A percentile compares a stretch with the other conserved stretches of the same genome.
Evolutionary conservation across 2,888 invertebrate species (phyloP).

Genomic region (Sussaba pulchella): DNA sequence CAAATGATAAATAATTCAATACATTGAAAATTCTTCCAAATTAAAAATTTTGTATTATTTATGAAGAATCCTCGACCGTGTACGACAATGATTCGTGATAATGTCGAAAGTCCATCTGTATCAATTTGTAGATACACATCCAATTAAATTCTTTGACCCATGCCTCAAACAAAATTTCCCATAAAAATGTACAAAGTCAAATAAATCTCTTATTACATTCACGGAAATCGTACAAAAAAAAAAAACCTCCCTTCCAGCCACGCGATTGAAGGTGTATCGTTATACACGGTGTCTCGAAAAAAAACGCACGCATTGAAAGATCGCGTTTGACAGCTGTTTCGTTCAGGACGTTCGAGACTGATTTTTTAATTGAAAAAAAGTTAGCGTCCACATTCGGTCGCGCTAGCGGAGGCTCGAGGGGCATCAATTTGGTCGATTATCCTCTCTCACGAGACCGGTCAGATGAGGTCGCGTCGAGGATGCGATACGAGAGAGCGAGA

Average conservation of each 20-base stretch:
- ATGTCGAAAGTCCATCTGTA: too few relatives aligned
- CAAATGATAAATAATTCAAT: constrained; percentile 1
- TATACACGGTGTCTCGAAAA: background rate
- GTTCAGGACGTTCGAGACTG: constrained; percentile 54
- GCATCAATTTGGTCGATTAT: constrained; percentile 81
- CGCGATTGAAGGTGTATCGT: background rate
- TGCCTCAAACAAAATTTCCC: too few relatives aligned
- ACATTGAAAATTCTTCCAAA: background rate
- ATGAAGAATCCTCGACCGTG: too few relatives aligned
- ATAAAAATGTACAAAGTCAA: too few relatives aligned
- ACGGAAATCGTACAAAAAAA: background rate
- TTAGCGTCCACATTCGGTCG: constrained; percentile 60
- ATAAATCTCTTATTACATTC: too few relatives aligned
- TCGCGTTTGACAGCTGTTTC: constrained; percentile 79
- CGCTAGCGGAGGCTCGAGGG: constrained; percentile 74
- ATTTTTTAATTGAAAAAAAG: constrained; percentile 81
- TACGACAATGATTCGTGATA: too few relatives aligned
- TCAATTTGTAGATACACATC: background rate
- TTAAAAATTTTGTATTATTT: too few relatives aligned
- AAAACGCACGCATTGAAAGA: constrained; percentile 26
- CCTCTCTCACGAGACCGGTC: constrained; percentile 66
- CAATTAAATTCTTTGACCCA: too few relatives aligned
- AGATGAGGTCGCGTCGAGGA: constrained; percentile 44
- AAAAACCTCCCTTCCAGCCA: background rate
- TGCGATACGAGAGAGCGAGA: constrained; percentile 33